A percentile compares a stretch with the other conserved stretches of the same genome.
These are phyloP conservation scores for Venustaconcha ellipsiformis DNA, from an alignment of 1,140 invertebrate genomes.

Conservation along the genomic window DNA sequence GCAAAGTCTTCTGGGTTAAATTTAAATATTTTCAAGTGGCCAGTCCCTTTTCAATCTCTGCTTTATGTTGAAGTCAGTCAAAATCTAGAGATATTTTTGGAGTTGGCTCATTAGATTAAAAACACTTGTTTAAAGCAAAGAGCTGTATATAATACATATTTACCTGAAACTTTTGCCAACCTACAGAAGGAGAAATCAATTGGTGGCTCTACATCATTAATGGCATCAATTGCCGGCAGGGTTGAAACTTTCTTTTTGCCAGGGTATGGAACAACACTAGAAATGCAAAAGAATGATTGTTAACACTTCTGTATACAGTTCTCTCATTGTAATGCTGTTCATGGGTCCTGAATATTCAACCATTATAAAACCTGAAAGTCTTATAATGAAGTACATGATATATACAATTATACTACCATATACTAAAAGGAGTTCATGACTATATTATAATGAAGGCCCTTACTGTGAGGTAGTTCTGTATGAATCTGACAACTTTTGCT, in stretches of 20 bases:
- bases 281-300: constrained; percentile 9
- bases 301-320: too few species aligned
- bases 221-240: constrained; percentile 28
- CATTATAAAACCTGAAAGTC: too few species aligned
- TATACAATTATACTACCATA: too few species aligned
- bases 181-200: constrained; percentile 52
- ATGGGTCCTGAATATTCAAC: too few species aligned
- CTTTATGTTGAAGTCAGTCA: neutral
- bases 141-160: neutral
- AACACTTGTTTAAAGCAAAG: neutral
- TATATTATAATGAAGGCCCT: too few species aligned
- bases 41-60: neutral
- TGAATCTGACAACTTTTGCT: too few species aligned
- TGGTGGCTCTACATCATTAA: constrained; percentile 40
- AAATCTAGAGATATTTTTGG: neutral
- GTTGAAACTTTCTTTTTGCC: constrained; percentile 29
- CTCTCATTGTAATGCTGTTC: too few species aligned
- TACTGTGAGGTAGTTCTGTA: too few species aligned
- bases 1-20: neutral
- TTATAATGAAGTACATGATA: too few species aligned
- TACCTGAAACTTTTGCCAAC: constrained; percentile 41
- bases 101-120: neutral
- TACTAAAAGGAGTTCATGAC: too few species aligned
- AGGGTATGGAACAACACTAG: constrained; percentile 43
- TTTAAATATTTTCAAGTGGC: neutral